Evolutionary conservation across 2,113 vertebrate species (phyloP).

Genomic region (Narcine bancroftii): DNA sequence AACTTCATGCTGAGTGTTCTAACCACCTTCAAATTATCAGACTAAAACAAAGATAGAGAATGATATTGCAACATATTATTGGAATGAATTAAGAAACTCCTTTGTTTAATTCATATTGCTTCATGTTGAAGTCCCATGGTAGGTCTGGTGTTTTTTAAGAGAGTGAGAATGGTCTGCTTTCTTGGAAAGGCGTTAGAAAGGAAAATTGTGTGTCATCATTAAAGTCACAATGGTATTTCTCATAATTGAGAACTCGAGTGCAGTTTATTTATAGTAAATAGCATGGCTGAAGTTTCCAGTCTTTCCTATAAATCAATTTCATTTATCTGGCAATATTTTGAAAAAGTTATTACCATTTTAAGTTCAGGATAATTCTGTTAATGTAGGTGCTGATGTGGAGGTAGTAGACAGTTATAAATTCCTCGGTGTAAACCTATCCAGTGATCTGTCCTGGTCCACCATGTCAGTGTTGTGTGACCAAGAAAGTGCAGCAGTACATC

Average conservation of each 20-base stretch:
- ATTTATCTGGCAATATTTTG: not conserved
- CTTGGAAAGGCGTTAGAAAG: not conserved
- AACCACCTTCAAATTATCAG: not conserved
- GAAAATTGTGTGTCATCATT: constrained; percentile 1
- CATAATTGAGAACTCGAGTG: not conserved
- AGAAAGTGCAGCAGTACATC: not conserved
- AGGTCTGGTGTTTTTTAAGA: not conserved
- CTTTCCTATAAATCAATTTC: not conserved
- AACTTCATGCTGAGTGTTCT: not conserved
- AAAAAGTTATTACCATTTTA: not conserved
- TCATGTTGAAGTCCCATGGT: not conserved
- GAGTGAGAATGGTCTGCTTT: constrained; percentile 7
- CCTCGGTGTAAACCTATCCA: no score
- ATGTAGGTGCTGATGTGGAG: no score
- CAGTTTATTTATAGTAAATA: not conserved
- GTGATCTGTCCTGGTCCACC: no score
- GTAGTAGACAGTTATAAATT: no score
- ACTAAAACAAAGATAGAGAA: not conserved
- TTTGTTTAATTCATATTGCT: constrained; percentile 1
- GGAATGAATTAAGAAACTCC: not conserved
- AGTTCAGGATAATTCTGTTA: no score
- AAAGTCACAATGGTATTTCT: not conserved
- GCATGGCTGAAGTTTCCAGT: not conserved
- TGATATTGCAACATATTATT: constrained; percentile 12
- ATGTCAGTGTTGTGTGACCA: no score